These are phyloP conservation scores for Drosophila mayri DNA, from an alignment of 1,140 invertebrate species.

Conservation along the genomic window DNA sequence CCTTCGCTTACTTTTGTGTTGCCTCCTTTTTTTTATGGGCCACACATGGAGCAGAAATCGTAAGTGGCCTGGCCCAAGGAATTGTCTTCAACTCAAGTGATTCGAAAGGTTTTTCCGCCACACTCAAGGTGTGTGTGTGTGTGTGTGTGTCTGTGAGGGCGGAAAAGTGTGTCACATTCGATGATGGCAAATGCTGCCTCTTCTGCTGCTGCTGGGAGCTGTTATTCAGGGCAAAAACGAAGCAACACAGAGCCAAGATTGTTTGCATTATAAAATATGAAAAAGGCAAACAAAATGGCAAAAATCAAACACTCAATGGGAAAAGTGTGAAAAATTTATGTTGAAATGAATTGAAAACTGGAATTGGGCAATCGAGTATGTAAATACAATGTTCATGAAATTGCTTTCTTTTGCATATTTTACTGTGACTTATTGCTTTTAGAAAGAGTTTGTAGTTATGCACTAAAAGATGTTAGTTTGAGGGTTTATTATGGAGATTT, in stretches of 20 bases:
- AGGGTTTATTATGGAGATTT: background rate
- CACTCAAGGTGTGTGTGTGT: constrained; percentile 10
- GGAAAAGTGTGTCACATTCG: constrained; percentile 46
- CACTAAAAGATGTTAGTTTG: background rate
- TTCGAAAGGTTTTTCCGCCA: constrained; percentile 32
- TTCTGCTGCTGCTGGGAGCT: background rate
- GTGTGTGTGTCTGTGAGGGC: background rate
- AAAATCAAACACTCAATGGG: constrained; percentile 42
- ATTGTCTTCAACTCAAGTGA: constrained; percentile 44
- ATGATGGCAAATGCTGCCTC: constrained; percentile 29
- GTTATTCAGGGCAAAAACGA: constrained; percentile 12
- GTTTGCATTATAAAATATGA: constrained; percentile 55
- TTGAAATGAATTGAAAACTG: constrained; percentile 48
- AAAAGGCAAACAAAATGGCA: constrained; percentile 49
- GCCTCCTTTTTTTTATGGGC: constrained; percentile 35
- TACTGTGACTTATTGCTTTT: constrained; percentile 10
- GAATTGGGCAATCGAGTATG: constrained; percentile 43
- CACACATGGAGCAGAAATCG: constrained; percentile 42
- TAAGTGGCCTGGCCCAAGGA: constrained; percentile 49
- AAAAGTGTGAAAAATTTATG: constrained; percentile 52
- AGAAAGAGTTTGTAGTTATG: background rate
- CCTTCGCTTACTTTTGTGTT: constrained; percentile 50
- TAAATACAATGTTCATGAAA: constrained; percentile 27
- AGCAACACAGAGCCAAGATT: constrained; percentile 22
- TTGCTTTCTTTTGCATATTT: constrained; percentile 25